These are phyloP conservation scores for Oopsacas minuta DNA, from an alignment of 37 sponge, comb jelly and placozoan species.

Conservation along the genomic window DNA sequence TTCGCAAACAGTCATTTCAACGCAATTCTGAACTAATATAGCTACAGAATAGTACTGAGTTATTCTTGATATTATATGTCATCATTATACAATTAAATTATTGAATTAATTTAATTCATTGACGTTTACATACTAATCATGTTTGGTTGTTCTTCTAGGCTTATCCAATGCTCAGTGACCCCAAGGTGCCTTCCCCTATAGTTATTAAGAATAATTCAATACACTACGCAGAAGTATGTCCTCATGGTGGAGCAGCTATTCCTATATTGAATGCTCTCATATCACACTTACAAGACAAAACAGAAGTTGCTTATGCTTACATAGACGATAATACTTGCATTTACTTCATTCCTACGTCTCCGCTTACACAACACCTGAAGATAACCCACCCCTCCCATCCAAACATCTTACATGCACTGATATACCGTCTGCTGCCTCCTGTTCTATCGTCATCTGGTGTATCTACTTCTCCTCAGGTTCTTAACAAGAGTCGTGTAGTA, in stretches of 20 bases:
- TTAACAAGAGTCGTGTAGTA: neutral
- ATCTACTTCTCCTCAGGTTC: neutral
- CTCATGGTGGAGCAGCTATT: neutral
- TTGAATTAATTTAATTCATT: too few relatives aligned
- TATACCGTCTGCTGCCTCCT: neutral
- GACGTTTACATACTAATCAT: too few relatives aligned
- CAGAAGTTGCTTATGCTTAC: neutral
- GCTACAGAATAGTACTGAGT: too few relatives aligned
- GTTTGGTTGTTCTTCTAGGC: neutral
- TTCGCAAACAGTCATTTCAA: too few relatives aligned
- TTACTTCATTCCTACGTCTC: neutral
- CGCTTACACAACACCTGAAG: neutral
- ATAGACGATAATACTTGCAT: neutral
- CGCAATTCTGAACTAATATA: too few relatives aligned
- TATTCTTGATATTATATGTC: too few relatives aligned
- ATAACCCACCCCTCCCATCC: neutral
- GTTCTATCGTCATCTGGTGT: neutral
- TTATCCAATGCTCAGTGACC: neutral
- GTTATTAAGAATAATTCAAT: neutral
- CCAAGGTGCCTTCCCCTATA: neutral
- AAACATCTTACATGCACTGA: neutral
- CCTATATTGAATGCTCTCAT: neutral
- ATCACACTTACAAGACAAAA: neutral
- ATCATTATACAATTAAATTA: too few relatives aligned
- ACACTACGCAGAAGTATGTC: neutral